Conservation (phyloP, 2,113 vertebrate genomes). For the Athene cunicularia region DNA sequence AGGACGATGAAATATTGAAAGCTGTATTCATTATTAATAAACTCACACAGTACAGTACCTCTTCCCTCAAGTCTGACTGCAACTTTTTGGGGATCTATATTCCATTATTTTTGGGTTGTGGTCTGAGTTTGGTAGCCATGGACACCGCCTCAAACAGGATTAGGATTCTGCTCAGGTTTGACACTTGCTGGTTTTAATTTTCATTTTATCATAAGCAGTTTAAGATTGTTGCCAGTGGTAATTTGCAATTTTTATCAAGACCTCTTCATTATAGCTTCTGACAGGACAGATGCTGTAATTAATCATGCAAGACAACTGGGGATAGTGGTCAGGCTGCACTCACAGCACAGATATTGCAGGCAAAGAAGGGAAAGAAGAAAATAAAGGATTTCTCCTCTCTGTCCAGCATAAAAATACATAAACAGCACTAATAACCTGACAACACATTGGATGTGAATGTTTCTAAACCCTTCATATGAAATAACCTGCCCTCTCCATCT, state of each 20-base stretch:
- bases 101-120: constrained; percentile 70
- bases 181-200: constrained; percentile 98
- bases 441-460: neutral
- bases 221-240: constrained; percentile 97
- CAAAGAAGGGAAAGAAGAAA: neutral
- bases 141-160: constrained; percentile 78
- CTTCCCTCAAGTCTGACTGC: constrained; percentile 82
- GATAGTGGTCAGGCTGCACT: constrained; percentile 82
- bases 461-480: neutral
- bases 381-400: constrained; percentile 58
- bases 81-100: constrained; percentile 80
- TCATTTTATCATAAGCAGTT: constrained; percentile 99
- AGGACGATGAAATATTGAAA: constrained; percentile 88
- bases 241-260: constrained; percentile 98
- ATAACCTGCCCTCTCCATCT: neutral
- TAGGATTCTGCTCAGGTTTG: constrained; percentile 92
- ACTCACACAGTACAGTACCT: constrained; percentile 80
- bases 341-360: constrained; percentile 69
- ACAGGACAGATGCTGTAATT: constrained; percentile 99
- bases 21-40: constrained; percentile 89
- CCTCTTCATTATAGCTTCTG: constrained; percentile 95
- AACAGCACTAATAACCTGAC: neutral
- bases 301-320: constrained; percentile 94
- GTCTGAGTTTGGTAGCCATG: constrained; percentile 75
- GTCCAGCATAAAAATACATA: constrained; percentile 31